A percentile compares a stretch with the other conserved stretches of the same genome.
phyloP scores from a whole-genome alignment of 2,797 vertebrate genomes.

The Bryconaethiops microstoma region DNA sequence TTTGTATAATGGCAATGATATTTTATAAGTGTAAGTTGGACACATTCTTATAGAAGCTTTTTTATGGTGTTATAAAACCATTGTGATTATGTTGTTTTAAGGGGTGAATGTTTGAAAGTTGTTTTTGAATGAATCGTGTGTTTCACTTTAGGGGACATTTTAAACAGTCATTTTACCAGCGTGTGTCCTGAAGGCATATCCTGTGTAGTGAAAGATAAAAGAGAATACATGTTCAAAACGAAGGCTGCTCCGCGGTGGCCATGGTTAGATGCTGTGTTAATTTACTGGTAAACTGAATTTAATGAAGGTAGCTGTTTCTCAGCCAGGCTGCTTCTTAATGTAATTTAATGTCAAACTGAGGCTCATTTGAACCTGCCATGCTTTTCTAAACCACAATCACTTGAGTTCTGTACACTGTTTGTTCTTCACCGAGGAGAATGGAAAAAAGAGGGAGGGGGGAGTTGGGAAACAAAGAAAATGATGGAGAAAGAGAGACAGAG shows the following conservation, averaged over 20 bases:
- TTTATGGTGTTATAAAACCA: background rate
- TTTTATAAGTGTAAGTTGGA: background rate
- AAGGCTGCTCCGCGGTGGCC: background rate
- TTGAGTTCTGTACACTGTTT: too few relatives aligned
- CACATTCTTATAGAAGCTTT: background rate
- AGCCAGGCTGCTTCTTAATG: background rate
- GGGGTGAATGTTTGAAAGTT: too few relatives aligned
- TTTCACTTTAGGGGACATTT: background rate
- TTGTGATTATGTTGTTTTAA: background rate
- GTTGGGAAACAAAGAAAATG: too few relatives aligned
- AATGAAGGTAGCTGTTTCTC: background rate
- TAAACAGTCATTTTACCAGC: background rate
- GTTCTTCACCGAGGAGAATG: too few relatives aligned
- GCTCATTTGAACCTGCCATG: background rate
- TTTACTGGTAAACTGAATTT: background rate
- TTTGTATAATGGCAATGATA: background rate
- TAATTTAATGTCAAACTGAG: background rate
- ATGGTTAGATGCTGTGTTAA: too few relatives aligned
- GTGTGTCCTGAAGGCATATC: background rate
- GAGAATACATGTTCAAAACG: background rate
- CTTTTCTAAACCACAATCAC: background rate
- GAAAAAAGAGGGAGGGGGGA: too few relatives aligned
- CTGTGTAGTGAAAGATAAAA: slow-evolving; percentile 2
- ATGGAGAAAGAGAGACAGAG: too few relatives aligned
- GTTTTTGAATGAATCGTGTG: background rate